These are phyloP conservation scores for Pseudococcus viburni DNA, from an alignment of 2,888 invertebrate genomes.

Conservation along the genomic window DNA sequence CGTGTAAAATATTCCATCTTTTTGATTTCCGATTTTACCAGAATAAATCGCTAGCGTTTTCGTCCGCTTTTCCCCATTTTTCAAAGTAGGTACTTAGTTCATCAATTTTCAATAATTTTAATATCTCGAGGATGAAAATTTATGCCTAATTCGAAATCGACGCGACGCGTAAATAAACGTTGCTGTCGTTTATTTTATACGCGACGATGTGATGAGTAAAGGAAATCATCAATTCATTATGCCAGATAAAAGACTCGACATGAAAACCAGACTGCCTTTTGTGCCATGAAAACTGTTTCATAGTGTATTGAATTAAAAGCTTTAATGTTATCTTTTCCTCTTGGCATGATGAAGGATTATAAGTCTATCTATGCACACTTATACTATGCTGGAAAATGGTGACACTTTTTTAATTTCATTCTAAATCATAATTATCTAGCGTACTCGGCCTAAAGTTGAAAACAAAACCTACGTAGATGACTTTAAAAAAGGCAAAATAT, in stretches of 20 bases:
- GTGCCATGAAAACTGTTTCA: not conserved
- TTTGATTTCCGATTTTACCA: conserved; percentile 7
- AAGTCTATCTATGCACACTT: not conserved
- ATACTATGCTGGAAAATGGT: not conserved
- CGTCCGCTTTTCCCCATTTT: not conserved
- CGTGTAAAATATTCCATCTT: conserved; percentile 22
- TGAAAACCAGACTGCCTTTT: not conserved
- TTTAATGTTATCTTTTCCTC: not conserved
- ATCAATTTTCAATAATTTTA: conserved; percentile 10
- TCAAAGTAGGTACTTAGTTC: not conserved
- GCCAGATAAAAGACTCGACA: not conserved
- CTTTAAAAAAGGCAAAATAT: too few species aligned
- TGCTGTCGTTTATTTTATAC: not conserved
- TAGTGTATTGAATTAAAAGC: not conserved
- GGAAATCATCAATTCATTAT: not conserved
- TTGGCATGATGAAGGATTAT: not conserved
- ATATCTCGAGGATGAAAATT: not conserved
- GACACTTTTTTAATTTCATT: too few species aligned
- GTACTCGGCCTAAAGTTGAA: too few species aligned
- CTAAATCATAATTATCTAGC: too few species aligned
- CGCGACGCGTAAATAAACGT: not conserved
- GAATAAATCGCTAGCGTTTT: not conserved
- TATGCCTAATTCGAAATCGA: not conserved
- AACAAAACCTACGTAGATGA: too few species aligned
- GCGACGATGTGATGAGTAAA: not conserved